Evolutionary conservation across 2,113 vertebrate genomes (phyloP), one percentile per base, ranked within the genome.

Genomic region (Pardalotus punctatus): DNA sequence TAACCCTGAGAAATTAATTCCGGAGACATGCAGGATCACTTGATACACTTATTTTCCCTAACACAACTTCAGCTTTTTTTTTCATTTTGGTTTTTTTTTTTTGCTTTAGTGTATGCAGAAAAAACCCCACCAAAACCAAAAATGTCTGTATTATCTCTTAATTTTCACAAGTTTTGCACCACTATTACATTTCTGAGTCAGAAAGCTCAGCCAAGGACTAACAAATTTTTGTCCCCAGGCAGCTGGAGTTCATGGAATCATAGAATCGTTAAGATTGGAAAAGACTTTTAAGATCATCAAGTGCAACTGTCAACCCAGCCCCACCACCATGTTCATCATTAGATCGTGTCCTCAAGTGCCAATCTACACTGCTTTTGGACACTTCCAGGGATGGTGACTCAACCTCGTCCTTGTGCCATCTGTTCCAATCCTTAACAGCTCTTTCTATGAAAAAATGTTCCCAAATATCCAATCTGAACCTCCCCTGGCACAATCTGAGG

Each of bases 381-480:
- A 10, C 35, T 54, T 76, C 12, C 18, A 33, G 47, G 31, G 35
- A 62, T 42, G n/a, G n/a, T 40, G 47, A 82, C 29, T 69, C 54
- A 60, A 23, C n/a, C 47, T 15, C 29, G 22, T 21, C 40, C n/a
- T 53, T 23, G 24, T 60, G 47, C 20, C 47, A 2, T 11, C 38
- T 53, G 29, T 76, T 47, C 21, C 54, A 54, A 22, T 6, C 14
- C 16, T 40, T 18, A 47, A 54, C 1, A 40, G 8, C 47, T 22
- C 23, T 61, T 67, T 61, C 61, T 6, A 35, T 5, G n/a, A 35
- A 47, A 25, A 65, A 40, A 47, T 31, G 1, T n/a, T 53, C 29
- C 24, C 40, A 19, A 17, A 40, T 47, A 12, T 19, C 38, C 24
- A 60, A 2, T 0, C 6, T 47, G 0, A 18, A 0, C 11, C n/a